Percentiles rank a stretch among this genome's conserved stretches.
Evolutionary conservation across 2,113 vertebrate species (phyloP).

Genomic region (Cochlearius cochlearius): DNA sequence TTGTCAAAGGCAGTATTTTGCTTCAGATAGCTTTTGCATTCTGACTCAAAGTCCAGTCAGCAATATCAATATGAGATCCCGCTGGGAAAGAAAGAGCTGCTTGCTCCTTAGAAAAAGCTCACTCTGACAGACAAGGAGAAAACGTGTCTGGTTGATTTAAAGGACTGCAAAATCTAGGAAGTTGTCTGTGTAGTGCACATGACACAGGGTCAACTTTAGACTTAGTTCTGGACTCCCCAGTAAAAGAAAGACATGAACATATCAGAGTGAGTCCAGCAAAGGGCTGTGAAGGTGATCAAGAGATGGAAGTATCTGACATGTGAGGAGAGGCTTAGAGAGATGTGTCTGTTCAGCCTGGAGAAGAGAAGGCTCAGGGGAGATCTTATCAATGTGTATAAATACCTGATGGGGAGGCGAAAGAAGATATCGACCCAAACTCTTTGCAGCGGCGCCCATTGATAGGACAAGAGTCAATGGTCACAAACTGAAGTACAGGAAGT

Average conservation of each 20-base stretch:
- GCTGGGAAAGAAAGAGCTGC: not conserved
- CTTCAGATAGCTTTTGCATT: not conserved
- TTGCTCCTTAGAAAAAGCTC: not conserved
- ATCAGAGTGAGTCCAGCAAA: not conserved
- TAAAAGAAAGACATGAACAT: not conserved
- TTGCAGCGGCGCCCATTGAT: not conserved
- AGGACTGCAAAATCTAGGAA: not conserved
- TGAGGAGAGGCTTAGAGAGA: not conserved
- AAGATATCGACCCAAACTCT: not conserved
- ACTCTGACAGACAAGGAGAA: not conserved
- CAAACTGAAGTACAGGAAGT: not conserved
- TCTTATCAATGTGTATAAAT: not conserved
- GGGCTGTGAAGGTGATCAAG: not conserved
- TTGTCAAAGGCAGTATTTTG: not conserved
- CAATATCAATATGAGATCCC: not conserved
- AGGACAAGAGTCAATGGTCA: not conserved
- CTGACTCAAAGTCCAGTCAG: not conserved
- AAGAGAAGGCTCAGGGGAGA: not conserved
- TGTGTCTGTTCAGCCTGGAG: not conserved
- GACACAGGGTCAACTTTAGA: not conserved
- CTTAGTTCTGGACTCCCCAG: not conserved
- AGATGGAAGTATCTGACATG: not conserved
- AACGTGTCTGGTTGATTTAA: not conserved
- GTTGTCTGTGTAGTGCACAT: accelerated
- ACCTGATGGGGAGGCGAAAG: not conserved